Percentiles rank a stretch among this genome's conserved stretches.
phyloP scores from a whole-genome alignment of 1,140 invertebrate species.

The Leguminivora glycinivorella region DNA sequence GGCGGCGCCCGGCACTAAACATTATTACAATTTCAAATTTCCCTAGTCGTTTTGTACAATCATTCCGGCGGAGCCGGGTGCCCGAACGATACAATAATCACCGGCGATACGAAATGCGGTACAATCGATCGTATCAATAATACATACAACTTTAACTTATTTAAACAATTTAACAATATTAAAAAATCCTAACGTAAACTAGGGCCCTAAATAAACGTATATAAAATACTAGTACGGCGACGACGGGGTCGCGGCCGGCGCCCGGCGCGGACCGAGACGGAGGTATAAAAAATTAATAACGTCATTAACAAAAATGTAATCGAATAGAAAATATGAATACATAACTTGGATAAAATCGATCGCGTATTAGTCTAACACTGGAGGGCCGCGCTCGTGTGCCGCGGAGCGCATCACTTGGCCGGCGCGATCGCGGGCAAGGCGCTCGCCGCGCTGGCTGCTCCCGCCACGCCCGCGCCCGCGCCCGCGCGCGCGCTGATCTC shows the following conservation, averaged over 20 bases:
- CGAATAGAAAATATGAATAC: conserved; percentile 73
- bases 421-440: conserved; percentile 22
- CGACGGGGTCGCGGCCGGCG: conserved; percentile 41
- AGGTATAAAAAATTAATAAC: conserved; percentile 72
- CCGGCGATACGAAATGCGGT: conserved; percentile 67
- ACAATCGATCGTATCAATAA: conserved; percentile 70
- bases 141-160: conserved; percentile 77
- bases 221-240: conserved; percentile 65
- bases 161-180: conserved; percentile 78
- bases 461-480: conserved; percentile 86
- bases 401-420: conserved; percentile 38
- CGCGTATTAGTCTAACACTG: conserved; percentile 53
- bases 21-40: conserved; percentile 65
- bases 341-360: conserved; percentile 65
- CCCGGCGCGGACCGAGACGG: conserved; percentile 37
- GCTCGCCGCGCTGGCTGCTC: conserved; percentile 77
- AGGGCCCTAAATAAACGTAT: conserved; percentile 65
- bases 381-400: conserved; percentile 48
- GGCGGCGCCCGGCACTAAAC: conserved; percentile 49
- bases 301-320: conserved; percentile 74
- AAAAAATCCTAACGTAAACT: conserved; percentile 76
- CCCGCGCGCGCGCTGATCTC: conserved; percentile 81
- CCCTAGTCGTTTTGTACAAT: conserved; percentile 73
- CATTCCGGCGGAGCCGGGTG: conserved; percentile 71
- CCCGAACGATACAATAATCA: conserved; percentile 66